Base-by-base conservation (phyloP, 1,140 invertebrate genomes). In the Scaptomyza pallida region DNA sequence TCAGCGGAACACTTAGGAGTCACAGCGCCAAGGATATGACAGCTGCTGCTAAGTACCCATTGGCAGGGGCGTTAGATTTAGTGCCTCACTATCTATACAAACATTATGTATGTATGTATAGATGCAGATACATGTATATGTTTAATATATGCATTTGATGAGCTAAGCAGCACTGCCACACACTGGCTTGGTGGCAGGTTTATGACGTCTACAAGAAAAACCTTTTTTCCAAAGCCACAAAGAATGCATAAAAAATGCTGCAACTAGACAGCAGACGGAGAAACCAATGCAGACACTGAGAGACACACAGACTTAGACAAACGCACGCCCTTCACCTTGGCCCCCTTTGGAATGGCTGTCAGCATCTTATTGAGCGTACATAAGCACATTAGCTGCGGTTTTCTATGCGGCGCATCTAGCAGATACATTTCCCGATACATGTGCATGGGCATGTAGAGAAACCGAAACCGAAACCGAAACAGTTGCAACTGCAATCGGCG, bases 311-410 rank as follows among this genome's bases (percentile, higher is more conserved):
- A 35, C 10, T 35, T n/a, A 35, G 12, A 37, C 12, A 63, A 9
- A 56, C 44, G 56, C 52, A 72, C 67, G 75, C 65, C 62, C 72
- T 67, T 78, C 72, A 79, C 80, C 80, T 82, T 85, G 41, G 75
- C 60, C 62, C 43, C 75, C 59, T 17, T 56, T 30, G 6, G 78
- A 72, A 83, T 59, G 71, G 56, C 77, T 85, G 81, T 85, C 81
- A 85, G 78, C 82, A 76, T 86, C 81, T 85, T 81, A 85, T 85
- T 85, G 81, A 85, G 81, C 80, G 73, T 64, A 68, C 70, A 81
- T 85, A 85, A 85, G 82, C 81, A 68, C 78, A 85, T 85, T 85
- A 85, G 82, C 82, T 80, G 81, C 82, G 81, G 73, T 77, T 72
- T 65, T 65, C 21, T 71, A 19, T 65, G 67, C 68, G 26, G 52